phyloP scores from a whole-genome alignment of 2,113 vertebrate species.

The Peucedramus taeniatus region DNA sequence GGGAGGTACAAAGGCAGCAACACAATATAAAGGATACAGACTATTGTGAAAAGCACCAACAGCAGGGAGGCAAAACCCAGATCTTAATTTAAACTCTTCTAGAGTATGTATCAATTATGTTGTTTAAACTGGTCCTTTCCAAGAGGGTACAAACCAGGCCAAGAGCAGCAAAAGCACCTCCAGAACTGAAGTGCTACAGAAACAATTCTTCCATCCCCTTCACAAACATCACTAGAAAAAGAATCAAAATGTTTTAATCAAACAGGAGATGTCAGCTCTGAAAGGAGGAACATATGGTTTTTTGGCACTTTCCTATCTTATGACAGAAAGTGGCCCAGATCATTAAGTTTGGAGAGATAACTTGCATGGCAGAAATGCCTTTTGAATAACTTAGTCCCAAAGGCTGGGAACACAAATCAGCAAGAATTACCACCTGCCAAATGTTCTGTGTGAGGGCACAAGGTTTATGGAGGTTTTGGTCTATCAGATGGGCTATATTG shows the following conservation, averaged over 20 bases:
- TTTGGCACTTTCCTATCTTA: slow-evolving; percentile 30
- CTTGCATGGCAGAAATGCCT: background rate
- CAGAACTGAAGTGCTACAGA: background rate
- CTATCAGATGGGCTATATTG: background rate
- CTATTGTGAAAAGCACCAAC: background rate
- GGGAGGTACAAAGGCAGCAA: background rate
- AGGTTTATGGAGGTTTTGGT: background rate
- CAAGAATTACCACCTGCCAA: background rate
- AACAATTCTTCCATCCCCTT: background rate
- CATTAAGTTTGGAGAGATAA: background rate
- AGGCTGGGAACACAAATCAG: background rate
- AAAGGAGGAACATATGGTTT: rapidly evolving
- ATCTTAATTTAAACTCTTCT: background rate
- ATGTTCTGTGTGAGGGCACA: background rate
- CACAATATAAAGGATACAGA: background rate
- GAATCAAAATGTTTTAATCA: background rate
- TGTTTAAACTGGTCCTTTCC: background rate
- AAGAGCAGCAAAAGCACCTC: background rate
- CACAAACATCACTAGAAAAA: background rate
- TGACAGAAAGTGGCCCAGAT: background rate
- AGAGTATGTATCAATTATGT: background rate
- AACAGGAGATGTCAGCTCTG: background rate
- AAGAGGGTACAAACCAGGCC: background rate
- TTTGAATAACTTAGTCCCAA: background rate
- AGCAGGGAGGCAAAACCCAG: background rate